Evolutionary conservation across 2,888 invertebrate genomes (phyloP).

Genomic region (Schrankia costaestrigalis): DNA sequence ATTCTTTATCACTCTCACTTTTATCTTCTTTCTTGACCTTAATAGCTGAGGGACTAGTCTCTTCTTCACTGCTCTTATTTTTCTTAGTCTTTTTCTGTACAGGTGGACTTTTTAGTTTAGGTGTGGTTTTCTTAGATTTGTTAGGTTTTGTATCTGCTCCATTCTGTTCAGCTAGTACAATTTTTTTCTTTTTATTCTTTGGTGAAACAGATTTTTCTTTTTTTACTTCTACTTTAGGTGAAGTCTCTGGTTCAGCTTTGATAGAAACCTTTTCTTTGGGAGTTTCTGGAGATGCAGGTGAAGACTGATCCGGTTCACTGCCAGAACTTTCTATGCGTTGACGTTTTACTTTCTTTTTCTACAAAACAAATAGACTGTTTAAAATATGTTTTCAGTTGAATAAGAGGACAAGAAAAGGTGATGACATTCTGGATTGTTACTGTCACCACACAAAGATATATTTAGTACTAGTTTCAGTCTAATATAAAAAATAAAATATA

Average conservation of each 20-base stretch:
- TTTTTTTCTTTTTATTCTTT: slow-evolving; percentile 32
- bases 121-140: slow-evolving; percentile 4
- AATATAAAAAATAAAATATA: too few relatives aligned
- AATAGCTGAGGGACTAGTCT: slow-evolving; percentile 9
- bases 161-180: slow-evolving; percentile 10
- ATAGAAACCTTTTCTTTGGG: slow-evolving; percentile 1
- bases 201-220: slow-evolving; percentile 42
- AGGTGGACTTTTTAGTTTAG: slow-evolving; percentile 1
- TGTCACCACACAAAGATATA: too few relatives aligned
- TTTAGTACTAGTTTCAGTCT: too few relatives aligned
- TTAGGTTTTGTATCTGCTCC: background rate
- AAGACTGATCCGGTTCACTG: slow-evolving; percentile 57
- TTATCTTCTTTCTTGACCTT: slow-evolving; percentile 11
- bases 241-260: slow-evolving; percentile 1
- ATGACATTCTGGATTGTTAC: too few relatives aligned
- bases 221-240: slow-evolving; percentile 8
- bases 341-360: slow-evolving; percentile 63
- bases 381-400: too few relatives aligned
- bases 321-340: slow-evolving; percentile 64
- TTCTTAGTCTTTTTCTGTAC: background rate
- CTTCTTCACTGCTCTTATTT: background rate
- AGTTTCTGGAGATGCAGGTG: slow-evolving; percentile 11
- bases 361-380: slow-evolving; percentile 1
- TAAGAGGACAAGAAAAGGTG: too few relatives aligned
- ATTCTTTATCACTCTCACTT: slow-evolving; percentile 2